Conservation (phyloP, 2,113 vertebrate genomes). For the Mungos mungo region DNA sequence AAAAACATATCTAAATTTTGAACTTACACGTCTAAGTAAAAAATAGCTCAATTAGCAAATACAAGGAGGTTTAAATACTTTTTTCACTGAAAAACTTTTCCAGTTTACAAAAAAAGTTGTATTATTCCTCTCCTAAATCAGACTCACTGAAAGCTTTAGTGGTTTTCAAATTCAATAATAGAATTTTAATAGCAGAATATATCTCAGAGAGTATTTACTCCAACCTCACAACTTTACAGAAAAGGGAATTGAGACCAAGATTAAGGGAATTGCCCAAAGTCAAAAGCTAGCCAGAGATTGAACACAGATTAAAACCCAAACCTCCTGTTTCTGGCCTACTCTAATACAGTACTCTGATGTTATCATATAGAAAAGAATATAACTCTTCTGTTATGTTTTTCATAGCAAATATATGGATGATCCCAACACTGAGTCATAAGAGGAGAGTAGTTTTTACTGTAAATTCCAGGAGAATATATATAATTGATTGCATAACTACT, state of each 20-base stretch:
- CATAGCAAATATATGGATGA: background rate
- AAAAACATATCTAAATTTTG: background rate
- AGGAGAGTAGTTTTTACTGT: background rate
- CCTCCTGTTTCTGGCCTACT: background rate
- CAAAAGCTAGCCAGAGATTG: background rate
- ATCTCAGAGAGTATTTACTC: background rate
- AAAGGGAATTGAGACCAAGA: background rate
- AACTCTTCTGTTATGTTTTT: background rate
- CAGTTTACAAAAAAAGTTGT: background rate
- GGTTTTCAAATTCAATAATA: conserved; percentile 46
- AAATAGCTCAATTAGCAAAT: conserved; percentile 30
- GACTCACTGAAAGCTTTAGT: background rate
- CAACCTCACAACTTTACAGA: background rate
- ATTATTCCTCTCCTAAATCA: conserved; percentile 29
- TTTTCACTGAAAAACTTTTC: conserved; percentile 45
- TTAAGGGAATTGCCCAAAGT: conserved; percentile 8
- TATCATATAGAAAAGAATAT: background rate
- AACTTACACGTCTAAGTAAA: background rate
- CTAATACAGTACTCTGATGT: background rate
- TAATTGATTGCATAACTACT: background rate
- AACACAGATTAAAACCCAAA: conserved; percentile 18
- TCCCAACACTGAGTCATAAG: background rate
- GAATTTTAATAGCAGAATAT: conserved; percentile 50
- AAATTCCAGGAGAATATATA: background rate
- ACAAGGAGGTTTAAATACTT: conserved; percentile 24